Base-by-base conservation (phyloP, 1,140 invertebrate species). In the Conus ventricosus region DNA sequence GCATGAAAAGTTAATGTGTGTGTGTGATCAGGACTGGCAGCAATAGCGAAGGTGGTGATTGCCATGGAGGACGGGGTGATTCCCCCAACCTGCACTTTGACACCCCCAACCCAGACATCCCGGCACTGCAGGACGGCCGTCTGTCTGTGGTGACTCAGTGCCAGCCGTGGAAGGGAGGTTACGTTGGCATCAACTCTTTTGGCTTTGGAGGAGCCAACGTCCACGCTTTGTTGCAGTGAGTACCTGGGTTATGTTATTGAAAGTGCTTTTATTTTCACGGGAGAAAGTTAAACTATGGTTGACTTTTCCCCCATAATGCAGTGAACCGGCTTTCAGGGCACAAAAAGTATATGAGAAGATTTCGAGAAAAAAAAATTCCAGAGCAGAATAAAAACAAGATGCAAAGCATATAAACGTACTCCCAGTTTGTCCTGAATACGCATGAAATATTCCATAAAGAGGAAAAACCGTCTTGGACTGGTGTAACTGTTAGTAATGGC, bases 191-290 rank as follows among this genome's bases (percentile, higher is more conserved):
- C 3, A 99, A 99, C 95, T 99, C 98, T 5, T 99, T 99, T 95
- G 99, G 99, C 27, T 99, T 99, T 95, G 99, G 99, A 87, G 99
- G 99, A 83, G 98, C 98, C 51, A 99, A 99, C 95, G 98, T 98
- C 23, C 99, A 99, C 95, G 95, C 98, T 0, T 96, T 99, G 85
- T 95, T 99, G 0, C 97, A 97, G 92, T 97, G 97, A 1, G 39
- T 85, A 39, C 2, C 17, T n/a, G 20, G 13, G 8, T 84, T 55
- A 5, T 55, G n/a, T n/a, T n/a, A n/a, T n/a, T n/a, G n/a, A n/a
- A n/a, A n/a, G n/a, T 84, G 23, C n/a, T 67, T n/a, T n/a, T n/a
- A 15, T 39, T 67, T 60, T n/a, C n/a, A n/a, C 8, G 76, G 51
- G 51, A 10, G 76, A 80, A 23, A 23, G 25, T 10, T 80, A 27